phyloP scores from a whole-genome alignment of 2,888 invertebrate genomes.

The Gortyna flavago region DNA sequence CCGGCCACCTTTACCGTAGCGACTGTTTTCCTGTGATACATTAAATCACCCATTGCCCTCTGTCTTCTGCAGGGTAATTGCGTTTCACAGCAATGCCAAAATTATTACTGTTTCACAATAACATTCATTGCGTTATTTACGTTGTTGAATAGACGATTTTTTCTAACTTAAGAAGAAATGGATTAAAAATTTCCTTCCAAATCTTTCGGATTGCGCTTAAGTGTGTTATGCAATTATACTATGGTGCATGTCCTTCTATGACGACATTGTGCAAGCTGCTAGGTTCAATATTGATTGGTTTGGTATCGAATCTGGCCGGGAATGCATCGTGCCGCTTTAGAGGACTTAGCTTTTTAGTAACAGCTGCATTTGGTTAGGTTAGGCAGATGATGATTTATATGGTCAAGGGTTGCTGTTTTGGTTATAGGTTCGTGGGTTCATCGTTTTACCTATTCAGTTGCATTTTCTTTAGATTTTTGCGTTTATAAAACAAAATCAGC shows the following conservation, averaged over 20 bases:
- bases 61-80: no score
- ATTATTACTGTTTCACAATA: no score
- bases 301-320: constrained; percentile 16
- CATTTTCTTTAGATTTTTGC: neutral
- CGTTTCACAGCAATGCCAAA: no score
- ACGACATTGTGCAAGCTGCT: neutral
- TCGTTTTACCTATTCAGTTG: neutral
- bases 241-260: neutral
- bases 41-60: no score
- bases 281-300: constrained; percentile 43
- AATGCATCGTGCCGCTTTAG: constrained; percentile 24
- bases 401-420: neutral
- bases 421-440: neutral
- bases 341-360: constrained; percentile 7
- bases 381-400: neutral
- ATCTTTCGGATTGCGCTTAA: no score
- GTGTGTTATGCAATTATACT: no score
- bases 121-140: no score
- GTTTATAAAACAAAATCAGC: neutral
- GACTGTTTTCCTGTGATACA: neutral
- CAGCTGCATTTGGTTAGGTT: no score
- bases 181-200: no score
- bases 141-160: no score
- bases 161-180: no score
- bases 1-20: neutral